These are phyloP conservation scores for Aphelinus certus DNA, from an alignment of 1,140 invertebrate genomes.

Conservation along the genomic window DNA sequence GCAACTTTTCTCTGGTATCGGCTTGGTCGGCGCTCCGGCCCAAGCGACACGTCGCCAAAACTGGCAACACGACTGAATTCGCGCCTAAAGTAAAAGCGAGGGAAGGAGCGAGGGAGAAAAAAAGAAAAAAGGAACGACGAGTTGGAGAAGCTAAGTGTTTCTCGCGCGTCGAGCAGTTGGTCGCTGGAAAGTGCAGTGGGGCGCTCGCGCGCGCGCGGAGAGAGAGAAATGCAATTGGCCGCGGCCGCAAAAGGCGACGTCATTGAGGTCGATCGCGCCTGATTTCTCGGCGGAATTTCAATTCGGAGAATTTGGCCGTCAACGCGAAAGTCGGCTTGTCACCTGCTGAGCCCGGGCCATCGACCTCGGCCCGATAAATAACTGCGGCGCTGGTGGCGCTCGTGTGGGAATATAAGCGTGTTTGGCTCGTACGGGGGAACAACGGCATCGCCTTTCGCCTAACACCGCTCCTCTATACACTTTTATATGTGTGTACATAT, in stretches of 20 bases:
- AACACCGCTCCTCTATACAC: not conserved
- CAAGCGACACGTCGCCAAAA: too few species aligned
- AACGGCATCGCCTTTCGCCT: conserved; percentile 26
- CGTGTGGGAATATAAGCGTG: conserved; percentile 2
- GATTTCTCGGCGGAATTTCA: conserved; percentile 19
- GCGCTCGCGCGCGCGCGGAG: not conserved
- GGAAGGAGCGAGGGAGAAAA: too few species aligned
- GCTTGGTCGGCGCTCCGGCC: too few species aligned
- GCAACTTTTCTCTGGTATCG: too few species aligned
- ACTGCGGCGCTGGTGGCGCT: not conserved
- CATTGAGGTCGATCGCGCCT: conserved; percentile 19
- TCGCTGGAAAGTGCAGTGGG: too few species aligned
- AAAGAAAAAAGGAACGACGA: too few species aligned
- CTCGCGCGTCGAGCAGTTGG: too few species aligned
- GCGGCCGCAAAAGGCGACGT: conserved; percentile 8
- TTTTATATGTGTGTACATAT: too few species aligned
- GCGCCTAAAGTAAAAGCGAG: too few species aligned
- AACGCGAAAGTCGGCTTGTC: conserved; percentile 35
- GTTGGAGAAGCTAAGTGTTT: too few species aligned
- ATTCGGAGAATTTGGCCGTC: conserved; percentile 43
- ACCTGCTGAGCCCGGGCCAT: conserved; percentile 36
- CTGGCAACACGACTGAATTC: too few species aligned
- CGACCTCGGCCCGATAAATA: conserved; percentile 44
- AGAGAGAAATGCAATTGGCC: conserved; percentile 5
- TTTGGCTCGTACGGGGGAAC: not conserved